Percentiles rank a stretch among this genome's conserved stretches.
Evolutionary conservation across 1,140 invertebrate genomes (phyloP).

Genomic region (Bombus sylvicola): DNA sequence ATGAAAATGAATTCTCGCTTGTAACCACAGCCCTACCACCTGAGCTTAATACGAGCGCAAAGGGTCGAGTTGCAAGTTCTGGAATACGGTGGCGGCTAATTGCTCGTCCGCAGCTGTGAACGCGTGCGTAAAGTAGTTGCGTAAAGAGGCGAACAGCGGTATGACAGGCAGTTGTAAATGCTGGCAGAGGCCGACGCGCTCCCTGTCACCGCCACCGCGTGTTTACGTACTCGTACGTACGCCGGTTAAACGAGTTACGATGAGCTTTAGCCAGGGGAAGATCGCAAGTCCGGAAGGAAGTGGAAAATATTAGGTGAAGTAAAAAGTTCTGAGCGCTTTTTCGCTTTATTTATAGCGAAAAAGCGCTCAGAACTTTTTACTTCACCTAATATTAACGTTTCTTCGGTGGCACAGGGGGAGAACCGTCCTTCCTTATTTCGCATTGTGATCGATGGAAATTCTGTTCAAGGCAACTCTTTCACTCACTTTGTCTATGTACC

Average conservation of each 20-base stretch:
- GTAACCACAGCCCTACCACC: no score
- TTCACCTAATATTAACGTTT: slow-evolving; percentile 67
- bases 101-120: slow-evolving; percentile 42
- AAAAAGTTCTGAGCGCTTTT: no score
- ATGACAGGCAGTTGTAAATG: neutral
- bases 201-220: slow-evolving; percentile 18
- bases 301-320: no score
- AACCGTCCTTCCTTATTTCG: neutral
- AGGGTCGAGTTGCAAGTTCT: neutral
- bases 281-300: slow-evolving; percentile 63
- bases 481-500: neutral
- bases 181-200: slow-evolving; percentile 1
- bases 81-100: slow-evolving; percentile 31
- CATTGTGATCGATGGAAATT: slow-evolving; percentile 17
- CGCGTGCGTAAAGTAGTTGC: slow-evolving; percentile 30
- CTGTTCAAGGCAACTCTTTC: neutral
- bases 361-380: no score
- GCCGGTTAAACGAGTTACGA: slow-evolving; percentile 57
- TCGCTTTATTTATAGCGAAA: no score
- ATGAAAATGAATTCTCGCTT: no score
- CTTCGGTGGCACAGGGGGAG: neutral
- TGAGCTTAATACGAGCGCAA: no score
- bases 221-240: slow-evolving; percentile 50
- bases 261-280: slow-evolving; percentile 46
- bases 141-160: neutral